Evolutionary conservation across 2,113 vertebrate species (phyloP).

Genomic region (Saiga tatarica): DNA sequence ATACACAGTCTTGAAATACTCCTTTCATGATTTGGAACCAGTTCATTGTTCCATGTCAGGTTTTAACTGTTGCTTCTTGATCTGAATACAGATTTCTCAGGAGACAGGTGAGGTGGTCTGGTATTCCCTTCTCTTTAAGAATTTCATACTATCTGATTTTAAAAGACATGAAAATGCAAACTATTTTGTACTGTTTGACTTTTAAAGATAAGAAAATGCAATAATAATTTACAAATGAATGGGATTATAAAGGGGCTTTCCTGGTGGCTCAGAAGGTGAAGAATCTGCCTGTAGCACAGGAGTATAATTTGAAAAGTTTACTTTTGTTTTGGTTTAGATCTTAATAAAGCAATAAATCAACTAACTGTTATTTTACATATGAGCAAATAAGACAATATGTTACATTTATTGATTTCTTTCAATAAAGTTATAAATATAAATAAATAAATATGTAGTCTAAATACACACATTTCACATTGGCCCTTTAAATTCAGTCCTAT

Average conservation of each 20-base stretch:
- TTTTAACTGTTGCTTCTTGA: background rate
- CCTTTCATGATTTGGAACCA: background rate
- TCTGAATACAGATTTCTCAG: background rate
- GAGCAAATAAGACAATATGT: background rate
- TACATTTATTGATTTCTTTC: background rate
- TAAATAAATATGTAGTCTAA: background rate
- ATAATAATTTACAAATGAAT: background rate
- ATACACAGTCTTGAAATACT: background rate
- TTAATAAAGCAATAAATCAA: background rate
- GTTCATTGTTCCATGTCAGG: background rate
- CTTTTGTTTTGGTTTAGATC: background rate
- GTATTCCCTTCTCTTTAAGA: background rate
- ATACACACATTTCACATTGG: background rate
- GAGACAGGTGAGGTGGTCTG: background rate
- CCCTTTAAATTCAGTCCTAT: background rate
- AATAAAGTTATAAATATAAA: background rate
- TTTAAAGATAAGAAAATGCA: background rate
- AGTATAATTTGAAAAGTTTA: background rate
- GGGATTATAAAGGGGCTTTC: background rate
- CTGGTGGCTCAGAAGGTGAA: background rate
- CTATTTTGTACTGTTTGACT: background rate
- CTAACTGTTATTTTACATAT: background rate
- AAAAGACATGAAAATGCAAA: background rate
- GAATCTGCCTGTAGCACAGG: background rate
- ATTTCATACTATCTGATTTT: background rate